Evolutionary conservation across 2,113 vertebrate genomes (phyloP).

Genomic region (Bambusicola thoracicus): DNA sequence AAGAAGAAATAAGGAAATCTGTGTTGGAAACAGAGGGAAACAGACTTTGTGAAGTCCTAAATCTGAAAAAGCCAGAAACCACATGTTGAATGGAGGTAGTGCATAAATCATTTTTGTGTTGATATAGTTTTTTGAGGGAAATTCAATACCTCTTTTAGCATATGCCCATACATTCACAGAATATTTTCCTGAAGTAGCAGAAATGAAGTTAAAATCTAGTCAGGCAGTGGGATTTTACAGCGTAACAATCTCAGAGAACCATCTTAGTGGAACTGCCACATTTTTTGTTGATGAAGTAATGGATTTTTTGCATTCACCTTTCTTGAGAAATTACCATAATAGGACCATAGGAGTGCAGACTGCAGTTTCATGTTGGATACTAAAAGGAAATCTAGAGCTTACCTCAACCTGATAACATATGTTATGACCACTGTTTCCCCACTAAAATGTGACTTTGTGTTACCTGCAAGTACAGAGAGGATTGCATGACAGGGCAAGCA

Average conservation of each 20-base stretch:
- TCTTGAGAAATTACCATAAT: neutral
- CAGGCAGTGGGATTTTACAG: neutral
- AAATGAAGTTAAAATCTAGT: neutral
- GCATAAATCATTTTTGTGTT: neutral
- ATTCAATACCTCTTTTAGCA: neutral
- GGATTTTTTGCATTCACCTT: neutral
- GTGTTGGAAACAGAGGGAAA: neutral
- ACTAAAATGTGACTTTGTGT: neutral
- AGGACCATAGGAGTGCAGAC: neutral
- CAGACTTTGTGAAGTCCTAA: neutral
- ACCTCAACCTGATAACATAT: neutral
- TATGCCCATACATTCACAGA: neutral
- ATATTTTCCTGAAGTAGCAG: neutral
- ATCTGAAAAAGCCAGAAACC: neutral
- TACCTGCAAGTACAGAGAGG: neutral
- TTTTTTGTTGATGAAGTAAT: neutral
- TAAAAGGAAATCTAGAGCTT: neutral
- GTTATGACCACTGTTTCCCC: neutral
- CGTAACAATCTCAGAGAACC: neutral
- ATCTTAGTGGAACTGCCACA: neutral
- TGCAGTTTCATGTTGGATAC: neutral
- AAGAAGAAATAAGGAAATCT: neutral
- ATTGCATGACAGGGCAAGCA: neutral
- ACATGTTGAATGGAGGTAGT: neutral
- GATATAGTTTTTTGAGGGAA: neutral